These are phyloP conservation scores for Atlantisia rogersi DNA, from an alignment of 2,113 vertebrate genomes.

Conservation along the genomic window DNA sequence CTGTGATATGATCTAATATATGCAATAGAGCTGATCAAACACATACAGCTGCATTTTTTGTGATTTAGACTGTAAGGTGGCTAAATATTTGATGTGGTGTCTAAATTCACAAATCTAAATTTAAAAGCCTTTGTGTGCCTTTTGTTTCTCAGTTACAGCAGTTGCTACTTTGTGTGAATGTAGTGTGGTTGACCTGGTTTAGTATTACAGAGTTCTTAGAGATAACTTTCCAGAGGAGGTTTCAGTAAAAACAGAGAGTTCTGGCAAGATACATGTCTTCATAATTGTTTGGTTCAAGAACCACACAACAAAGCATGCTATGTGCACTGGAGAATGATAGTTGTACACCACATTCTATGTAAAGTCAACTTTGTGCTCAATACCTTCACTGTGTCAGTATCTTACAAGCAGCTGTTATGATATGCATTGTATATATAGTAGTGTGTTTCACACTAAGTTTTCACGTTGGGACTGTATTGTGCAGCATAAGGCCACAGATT, in stretches of 20 bases:
- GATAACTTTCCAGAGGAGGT: neutral
- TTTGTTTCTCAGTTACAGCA: neutral
- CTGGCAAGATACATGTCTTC: neutral
- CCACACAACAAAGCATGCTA: neutral
- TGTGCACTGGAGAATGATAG: neutral
- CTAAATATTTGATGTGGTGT: neutral
- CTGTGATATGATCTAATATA: fast-evolving
- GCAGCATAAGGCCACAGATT: neutral
- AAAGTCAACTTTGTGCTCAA: neutral
- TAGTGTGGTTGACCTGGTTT: neutral
- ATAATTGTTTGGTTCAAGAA: neutral
- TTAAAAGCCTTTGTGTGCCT: neutral
- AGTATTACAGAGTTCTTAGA: neutral
- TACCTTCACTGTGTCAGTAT: neutral
- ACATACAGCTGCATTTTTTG: neutral
- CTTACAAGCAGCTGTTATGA: neutral
- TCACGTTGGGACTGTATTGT: neutral
- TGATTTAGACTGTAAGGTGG: neutral
- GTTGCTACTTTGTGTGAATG: neutral
- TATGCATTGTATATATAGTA: neutral
- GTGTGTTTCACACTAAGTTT: neutral
- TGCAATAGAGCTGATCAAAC: too few species aligned
- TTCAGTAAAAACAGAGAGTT: neutral
- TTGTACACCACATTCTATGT: neutral
- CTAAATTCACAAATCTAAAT: neutral